Evolutionary conservation across 2,113 vertebrate genomes (phyloP).

Genomic region (Scomber colias): DNA sequence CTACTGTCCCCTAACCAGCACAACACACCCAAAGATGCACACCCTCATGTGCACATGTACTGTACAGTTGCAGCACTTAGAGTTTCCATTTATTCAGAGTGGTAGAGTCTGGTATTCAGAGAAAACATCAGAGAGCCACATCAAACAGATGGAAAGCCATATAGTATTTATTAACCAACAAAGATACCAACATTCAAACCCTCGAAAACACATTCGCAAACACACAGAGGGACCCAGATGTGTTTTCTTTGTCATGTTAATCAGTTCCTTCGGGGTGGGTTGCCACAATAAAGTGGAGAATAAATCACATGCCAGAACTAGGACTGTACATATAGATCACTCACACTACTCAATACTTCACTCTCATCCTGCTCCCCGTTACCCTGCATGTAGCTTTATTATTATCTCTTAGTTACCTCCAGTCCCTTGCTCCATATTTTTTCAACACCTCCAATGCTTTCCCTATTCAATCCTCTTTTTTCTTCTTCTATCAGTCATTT

Average conservation of each 20-base stretch:
- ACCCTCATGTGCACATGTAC: slow-evolving; percentile 14
- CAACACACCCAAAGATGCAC: slow-evolving; percentile 35
- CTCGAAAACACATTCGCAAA: slow-evolving; percentile 20
- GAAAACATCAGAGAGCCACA: slow-evolving; percentile 52
- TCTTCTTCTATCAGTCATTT: slow-evolving; percentile 10
- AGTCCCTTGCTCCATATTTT: slow-evolving; percentile 13
- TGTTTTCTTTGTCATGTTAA: slow-evolving; percentile 75
- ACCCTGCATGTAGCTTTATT: slow-evolving; percentile 23
- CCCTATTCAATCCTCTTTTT: slow-evolving; percentile 16
- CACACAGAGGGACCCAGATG: slow-evolving; percentile 12
- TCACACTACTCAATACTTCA: slow-evolving; percentile 30
- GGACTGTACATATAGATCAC: slow-evolving; percentile 41
- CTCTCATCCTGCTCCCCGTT: slow-evolving; percentile 23
- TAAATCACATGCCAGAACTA: slow-evolving; percentile 57
- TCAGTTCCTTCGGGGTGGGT: slow-evolving; percentile 65
- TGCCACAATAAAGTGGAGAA: slow-evolving; percentile 56
- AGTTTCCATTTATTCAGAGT: slow-evolving; percentile 21
- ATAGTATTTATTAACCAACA: slow-evolving; percentile 65
- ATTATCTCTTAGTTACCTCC: slow-evolving; percentile 30
- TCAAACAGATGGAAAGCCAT: slow-evolving; percentile 59
- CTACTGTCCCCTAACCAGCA: slow-evolving; percentile 52
- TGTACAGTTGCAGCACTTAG: neutral
- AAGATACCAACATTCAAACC: slow-evolving; percentile 20
- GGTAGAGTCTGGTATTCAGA: slow-evolving; percentile 11
- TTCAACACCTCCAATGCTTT: slow-evolving; percentile 9